Percentiles rank a stretch among this genome's conserved stretches.
Conservation (phyloP, 2,797 vertebrate genomes). For the Leptodactylus fallax region DNA sequence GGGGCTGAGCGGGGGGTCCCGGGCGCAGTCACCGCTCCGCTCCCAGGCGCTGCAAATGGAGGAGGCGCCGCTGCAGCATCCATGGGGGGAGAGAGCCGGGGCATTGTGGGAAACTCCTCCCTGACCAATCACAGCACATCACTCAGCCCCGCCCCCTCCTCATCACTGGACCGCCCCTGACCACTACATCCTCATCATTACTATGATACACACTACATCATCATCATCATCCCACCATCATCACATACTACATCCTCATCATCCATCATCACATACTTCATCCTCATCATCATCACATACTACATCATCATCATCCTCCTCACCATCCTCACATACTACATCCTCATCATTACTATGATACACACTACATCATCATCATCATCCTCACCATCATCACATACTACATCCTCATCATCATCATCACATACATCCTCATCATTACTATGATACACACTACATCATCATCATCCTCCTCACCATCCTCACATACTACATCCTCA, state of each 20-base stretch:
- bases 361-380: neutral
- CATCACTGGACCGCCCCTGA: neutral
- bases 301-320: too few species aligned
- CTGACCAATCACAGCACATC: conserved; percentile 37
- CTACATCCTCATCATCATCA: too few species aligned
- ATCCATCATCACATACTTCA: too few species aligned
- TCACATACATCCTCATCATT: too few species aligned
- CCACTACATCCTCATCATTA: neutral
- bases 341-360: neutral
- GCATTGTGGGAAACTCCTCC: conserved; percentile 82
- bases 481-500: too few species aligned
- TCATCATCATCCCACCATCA: neutral
- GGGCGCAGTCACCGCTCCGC: conserved; percentile 68
- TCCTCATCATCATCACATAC: too few species aligned
- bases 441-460: neutral
- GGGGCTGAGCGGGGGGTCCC: conserved; percentile 67
- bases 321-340: neutral
- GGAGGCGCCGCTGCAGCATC: conserved; percentile 77
- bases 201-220: neutral
- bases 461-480: neutral
- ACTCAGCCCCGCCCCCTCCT: neutral
- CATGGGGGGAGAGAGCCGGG: conserved; percentile 75
- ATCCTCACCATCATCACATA: too few species aligned
- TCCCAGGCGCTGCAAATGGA: conserved; percentile 75
- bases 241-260: neutral